Percentiles rank a stretch among this genome's conserved stretches.
Evolutionary conservation across 2,113 vertebrate genomes (phyloP).

Genomic region (Zapus hudsonius): DNA sequence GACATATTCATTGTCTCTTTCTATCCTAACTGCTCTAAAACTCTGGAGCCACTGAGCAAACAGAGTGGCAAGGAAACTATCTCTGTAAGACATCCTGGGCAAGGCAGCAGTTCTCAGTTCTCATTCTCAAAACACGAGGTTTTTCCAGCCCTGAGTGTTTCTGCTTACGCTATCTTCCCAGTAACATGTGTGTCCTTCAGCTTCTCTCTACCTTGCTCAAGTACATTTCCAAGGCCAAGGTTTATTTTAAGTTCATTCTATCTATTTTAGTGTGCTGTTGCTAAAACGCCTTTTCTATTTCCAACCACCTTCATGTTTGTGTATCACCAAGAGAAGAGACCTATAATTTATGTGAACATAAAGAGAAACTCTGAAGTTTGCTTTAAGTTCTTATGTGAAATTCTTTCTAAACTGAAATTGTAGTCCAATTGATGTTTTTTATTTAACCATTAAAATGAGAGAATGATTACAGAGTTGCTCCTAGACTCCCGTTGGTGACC

Average conservation of each 20-base stretch:
- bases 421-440: not conserved
- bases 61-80: not conserved
- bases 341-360: not conserved
- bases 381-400: not conserved
- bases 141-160: not conserved
- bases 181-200: not conserved
- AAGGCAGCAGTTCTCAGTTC: not conserved
- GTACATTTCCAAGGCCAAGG: not conserved
- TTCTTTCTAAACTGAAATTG: not conserved
- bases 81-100: not conserved
- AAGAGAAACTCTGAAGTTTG: constrained; percentile 8
- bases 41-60: not conserved
- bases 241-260: constrained; percentile 21
- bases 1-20: not conserved
- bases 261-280: not conserved
- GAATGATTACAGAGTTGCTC: not conserved
- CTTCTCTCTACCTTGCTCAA: not conserved
- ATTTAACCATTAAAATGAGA: not conserved
- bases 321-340: not conserved
- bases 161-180: not conserved
- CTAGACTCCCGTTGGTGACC: not conserved
- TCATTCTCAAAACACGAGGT: not conserved
- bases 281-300: not conserved
- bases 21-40: not conserved
- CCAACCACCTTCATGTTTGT: not conserved